Percentiles rank a stretch among this genome's conserved stretches.
phyloP scores from a whole-genome alignment of 1,140 invertebrate species.

The Drosophila kohkoa region DNA sequence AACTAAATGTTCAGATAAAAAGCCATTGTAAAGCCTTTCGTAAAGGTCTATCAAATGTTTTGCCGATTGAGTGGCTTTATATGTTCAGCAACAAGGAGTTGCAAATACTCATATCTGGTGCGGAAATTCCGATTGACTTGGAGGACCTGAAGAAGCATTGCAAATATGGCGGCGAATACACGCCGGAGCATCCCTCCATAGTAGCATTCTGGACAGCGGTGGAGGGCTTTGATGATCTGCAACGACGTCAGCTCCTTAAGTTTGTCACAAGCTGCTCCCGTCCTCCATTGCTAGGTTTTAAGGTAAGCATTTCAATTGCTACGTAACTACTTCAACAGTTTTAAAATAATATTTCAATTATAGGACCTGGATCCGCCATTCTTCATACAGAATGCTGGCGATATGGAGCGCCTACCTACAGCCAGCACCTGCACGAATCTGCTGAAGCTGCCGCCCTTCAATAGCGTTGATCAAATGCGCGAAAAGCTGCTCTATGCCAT shows the following conservation, averaged over 20 bases:
- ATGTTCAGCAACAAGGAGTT: slow-evolving; percentile 98
- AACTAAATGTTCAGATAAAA: slow-evolving; percentile 96
- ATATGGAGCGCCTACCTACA: slow-evolving; percentile 94
- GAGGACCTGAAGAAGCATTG: slow-evolving; percentile 94
- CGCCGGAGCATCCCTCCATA: slow-evolving; percentile 91
- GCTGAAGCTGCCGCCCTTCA: slow-evolving; percentile 96
- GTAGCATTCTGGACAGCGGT: slow-evolving; percentile 94
- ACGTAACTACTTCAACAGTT: not conserved
- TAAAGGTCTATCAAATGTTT: slow-evolving; percentile 94
- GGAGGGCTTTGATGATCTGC: slow-evolving; percentile 92
- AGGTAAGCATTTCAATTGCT: slow-evolving; percentile 86
- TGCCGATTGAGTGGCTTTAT: slow-evolving; percentile 95
- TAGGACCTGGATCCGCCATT: slow-evolving; percentile 97
- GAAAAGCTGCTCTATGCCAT: slow-evolving; percentile 97
- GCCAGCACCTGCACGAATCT: slow-evolving; percentile 99
- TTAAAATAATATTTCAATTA: slow-evolving; percentile 42
- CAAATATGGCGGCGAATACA: slow-evolving; percentile 94
- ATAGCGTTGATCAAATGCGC: slow-evolving; percentile 90
- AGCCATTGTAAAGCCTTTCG: slow-evolving; percentile 94
- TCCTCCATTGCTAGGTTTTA: slow-evolving; percentile 98
- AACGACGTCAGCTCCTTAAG: slow-evolving; percentile 95
- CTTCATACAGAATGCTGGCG: slow-evolving; percentile 96
- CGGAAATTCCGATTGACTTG: slow-evolving; percentile 96
- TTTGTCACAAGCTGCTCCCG: slow-evolving; percentile 99
- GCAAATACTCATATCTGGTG: slow-evolving; percentile 97